Evolutionary conservation across 1,140 invertebrate species (phyloP).

Genomic region (Coboldia fuscipes): DNA sequence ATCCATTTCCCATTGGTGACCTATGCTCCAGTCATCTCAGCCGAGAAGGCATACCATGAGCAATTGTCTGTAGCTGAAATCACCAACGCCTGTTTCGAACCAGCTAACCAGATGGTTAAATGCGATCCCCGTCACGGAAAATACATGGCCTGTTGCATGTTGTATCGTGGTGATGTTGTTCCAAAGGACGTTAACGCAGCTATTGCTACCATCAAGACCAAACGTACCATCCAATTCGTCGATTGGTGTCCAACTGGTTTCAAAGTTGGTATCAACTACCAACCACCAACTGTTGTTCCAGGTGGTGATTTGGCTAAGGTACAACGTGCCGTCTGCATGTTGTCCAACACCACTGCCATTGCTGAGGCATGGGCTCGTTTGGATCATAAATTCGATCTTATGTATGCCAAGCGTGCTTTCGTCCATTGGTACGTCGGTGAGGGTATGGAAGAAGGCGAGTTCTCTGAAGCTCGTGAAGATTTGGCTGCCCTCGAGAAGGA

Average conservation of each 20-base stretch:
- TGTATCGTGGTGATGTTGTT: slow-evolving; percentile 47
- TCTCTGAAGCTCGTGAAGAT: slow-evolving; percentile 71
- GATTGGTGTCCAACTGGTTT: slow-evolving; percentile 83
- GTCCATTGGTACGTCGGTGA: slow-evolving; percentile 74
- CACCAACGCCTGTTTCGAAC: slow-evolving; percentile 67
- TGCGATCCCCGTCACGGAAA: slow-evolving; percentile 66
- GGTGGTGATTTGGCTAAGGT: slow-evolving; percentile 61
- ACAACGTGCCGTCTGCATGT: slow-evolving; percentile 51
- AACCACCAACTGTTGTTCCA: slow-evolving; percentile 60
- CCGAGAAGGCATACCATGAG: slow-evolving; percentile 62
- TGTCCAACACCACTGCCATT: slow-evolving; percentile 66
- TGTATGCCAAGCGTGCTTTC: slow-evolving; percentile 66
- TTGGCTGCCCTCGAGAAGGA: slow-evolving; percentile 65
- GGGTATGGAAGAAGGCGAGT: slow-evolving; percentile 73
- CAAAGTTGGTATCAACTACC: slow-evolving; percentile 63
- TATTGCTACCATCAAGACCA: slow-evolving; percentile 59
- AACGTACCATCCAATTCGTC: slow-evolving; percentile 68
- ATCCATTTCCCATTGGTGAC: slow-evolving; percentile 60
- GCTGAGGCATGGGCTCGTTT: slow-evolving; percentile 56
- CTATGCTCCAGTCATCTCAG: slow-evolving; percentile 60
- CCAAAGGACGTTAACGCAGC: slow-evolving; percentile 55
- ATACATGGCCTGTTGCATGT: slow-evolving; percentile 68
- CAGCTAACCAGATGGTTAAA: slow-evolving; percentile 71
- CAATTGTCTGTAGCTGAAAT: slow-evolving; percentile 55
- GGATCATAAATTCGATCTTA: slow-evolving; percentile 65